These are phyloP conservation scores for Pan paniscus DNA, from an alignment of 2,113 vertebrate genomes.

Conservation along the genomic window DNA sequence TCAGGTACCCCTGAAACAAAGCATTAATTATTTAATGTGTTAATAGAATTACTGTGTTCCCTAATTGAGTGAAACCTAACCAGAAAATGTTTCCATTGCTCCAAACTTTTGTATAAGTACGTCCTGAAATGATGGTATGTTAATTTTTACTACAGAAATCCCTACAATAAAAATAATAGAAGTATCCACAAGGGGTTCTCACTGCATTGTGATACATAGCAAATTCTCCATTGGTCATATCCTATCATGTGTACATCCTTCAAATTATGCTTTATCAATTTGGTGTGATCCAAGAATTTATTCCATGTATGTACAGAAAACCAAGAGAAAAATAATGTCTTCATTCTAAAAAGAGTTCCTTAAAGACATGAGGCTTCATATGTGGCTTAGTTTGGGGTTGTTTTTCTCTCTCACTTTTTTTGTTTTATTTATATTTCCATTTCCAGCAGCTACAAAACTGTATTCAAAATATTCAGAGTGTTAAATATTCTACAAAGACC, in stretches of 20 bases:
- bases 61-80: background rate
- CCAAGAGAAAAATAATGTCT: background rate
- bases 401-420: background rate
- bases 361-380: background rate
- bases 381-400: background rate
- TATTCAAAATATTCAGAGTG: constrained; percentile 70
- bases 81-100: background rate
- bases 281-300: background rate
- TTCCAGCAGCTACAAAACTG: constrained; percentile 64
- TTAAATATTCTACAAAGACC: constrained; percentile 69
- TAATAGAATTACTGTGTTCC: background rate
- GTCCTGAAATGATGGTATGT: background rate
- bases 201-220: background rate
- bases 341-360: background rate
- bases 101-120: background rate
- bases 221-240: background rate
- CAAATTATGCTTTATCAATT: background rate
- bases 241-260: background rate
- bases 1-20: background rate
- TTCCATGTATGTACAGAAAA: background rate
- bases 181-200: background rate
- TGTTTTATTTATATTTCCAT: constrained; percentile 74
- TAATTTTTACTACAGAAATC: background rate
- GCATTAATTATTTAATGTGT: background rate
- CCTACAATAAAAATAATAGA: background rate